Base-by-base conservation (phyloP, 2,888 invertebrate genomes). In the Xestia ashworthii region DNA sequence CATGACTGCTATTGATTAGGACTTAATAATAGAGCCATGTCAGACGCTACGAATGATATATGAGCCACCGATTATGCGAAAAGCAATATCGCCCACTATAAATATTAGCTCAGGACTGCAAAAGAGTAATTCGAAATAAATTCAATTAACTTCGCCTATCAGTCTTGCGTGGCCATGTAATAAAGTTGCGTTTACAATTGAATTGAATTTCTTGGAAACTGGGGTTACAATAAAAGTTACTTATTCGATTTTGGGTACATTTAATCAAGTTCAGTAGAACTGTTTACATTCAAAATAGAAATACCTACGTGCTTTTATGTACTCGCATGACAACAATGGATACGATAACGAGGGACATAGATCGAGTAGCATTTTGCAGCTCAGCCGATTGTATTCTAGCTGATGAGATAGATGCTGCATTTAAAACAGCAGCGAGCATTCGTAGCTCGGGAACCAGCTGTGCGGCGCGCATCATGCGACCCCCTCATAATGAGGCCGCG, bases 401-500 rank as follows among this genome's bases (percentile, higher is more conserved):
- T 74, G 76, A 62, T 73, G 69, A 80, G 60, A 77, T 77, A 73
- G 65, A 67, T 64, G 68, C 55, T 80, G 65, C 74, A 73, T 81
- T 32, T 32, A 70, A 60, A 86, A 60, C 71, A 77, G 76, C 71
- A 77, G 76, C 53, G 72, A 82, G 78, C 44, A 64, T 69, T 82
- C 77, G 74, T 48, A 38, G 72, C 70, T 81, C 77, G 77, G 62
- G 80, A 74, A 76, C 83, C 90, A 89, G 85, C 86, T 90, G 90
- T 70, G 85, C 71, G 67, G 70, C 76, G 70, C 66, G 74, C 77
- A 66, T 87, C 77, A 65, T 70, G 38, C 80, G 89, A 88, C 87
- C 86, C 86, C 83, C 83, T 82, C 90, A 90, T 91, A 92, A 92
- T 91, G 87, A 90, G 89, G 90, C 89, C 89, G 83, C 91, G 88